These are phyloP conservation scores for Drosophila saltans DNA, from an alignment of 1,140 invertebrate species.

Conservation along the genomic window DNA sequence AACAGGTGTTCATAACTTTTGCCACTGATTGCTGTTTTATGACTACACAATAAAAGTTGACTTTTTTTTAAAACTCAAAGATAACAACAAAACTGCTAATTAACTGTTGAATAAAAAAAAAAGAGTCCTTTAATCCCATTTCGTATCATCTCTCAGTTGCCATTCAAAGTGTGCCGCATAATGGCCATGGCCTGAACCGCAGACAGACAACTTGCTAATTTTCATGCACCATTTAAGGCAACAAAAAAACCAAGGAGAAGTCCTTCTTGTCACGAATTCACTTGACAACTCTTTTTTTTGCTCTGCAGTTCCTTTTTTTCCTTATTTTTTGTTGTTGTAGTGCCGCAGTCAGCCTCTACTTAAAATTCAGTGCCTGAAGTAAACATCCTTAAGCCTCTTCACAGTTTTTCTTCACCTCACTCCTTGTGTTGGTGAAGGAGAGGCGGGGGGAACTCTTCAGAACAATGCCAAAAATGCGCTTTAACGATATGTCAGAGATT, in stretches of 20 bases:
- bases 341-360: conserved; percentile 57
- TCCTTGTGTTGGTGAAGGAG: too few species aligned
- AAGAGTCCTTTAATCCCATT: conserved; percentile 53
- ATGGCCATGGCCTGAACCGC: conserved; percentile 55
- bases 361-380: conserved; percentile 75
- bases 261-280: conserved; percentile 66
- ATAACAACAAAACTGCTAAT: conserved; percentile 75
- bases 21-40: conserved; percentile 80
- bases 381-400: conserved; percentile 71
- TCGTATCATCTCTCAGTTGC: conserved; percentile 24
- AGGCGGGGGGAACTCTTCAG: not conserved
- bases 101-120: conserved; percentile 62
- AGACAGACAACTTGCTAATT: conserved; percentile 79
- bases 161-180: conserved; percentile 79
- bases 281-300: conserved; percentile 76
- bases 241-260: not conserved
- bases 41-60: conserved; percentile 25
- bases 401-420: not conserved
- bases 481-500: conserved; percentile 81
- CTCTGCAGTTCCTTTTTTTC: conserved; percentile 18
- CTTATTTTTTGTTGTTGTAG: conserved; percentile 12
- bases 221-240: conserved; percentile 76
- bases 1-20: conserved; percentile 69
- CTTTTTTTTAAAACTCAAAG: conserved; percentile 25
- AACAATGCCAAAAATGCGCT: conserved; percentile 60